A percentile compares a stretch with the other conserved stretches of the same genome.
Evolutionary conservation across 2,888 invertebrate genomes (phyloP).

Genomic region (Phaedon cochleariae): DNA sequence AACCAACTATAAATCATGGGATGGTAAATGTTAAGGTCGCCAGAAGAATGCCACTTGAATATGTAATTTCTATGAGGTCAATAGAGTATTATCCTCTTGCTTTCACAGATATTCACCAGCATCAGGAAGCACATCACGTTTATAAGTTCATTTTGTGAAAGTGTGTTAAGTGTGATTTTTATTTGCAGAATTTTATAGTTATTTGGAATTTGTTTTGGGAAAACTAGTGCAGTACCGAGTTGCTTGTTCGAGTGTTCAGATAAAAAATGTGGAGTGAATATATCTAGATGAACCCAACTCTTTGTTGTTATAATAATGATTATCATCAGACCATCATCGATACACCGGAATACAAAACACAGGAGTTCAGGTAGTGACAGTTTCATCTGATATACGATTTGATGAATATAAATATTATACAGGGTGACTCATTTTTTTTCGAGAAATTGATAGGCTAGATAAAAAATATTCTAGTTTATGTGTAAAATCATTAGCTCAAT

Average conservation of each 20-base stretch:
- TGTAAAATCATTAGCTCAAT: no score
- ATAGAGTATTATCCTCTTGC: conserved; percentile 2
- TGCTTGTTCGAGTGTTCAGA: neutral
- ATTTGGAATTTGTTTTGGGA: neutral
- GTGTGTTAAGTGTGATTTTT: neutral
- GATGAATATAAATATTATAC: no score
- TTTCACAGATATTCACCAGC: neutral
- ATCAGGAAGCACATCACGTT: neutral
- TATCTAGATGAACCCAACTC: no score
- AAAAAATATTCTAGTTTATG: no score
- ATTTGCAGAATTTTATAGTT: neutral
- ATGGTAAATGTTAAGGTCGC: conserved; percentile 21
- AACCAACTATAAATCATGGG: conserved; percentile 6
- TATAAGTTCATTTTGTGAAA: conserved; percentile 1
- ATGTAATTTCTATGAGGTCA: conserved; percentile 1
- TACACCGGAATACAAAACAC: neutral
- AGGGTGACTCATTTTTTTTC: no score
- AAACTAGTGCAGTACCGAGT: neutral
- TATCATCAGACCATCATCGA: neutral
- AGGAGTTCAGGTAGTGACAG: neutral
- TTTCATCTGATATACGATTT: no score
- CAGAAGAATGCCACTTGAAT: conserved; percentile 11
- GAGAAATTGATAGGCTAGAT: no score
- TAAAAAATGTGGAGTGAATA: neutral
- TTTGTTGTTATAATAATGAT: neutral